Evolutionary conservation across 1,140 invertebrate species (phyloP).

Genomic region (Meloidogyne exigua): DNA sequence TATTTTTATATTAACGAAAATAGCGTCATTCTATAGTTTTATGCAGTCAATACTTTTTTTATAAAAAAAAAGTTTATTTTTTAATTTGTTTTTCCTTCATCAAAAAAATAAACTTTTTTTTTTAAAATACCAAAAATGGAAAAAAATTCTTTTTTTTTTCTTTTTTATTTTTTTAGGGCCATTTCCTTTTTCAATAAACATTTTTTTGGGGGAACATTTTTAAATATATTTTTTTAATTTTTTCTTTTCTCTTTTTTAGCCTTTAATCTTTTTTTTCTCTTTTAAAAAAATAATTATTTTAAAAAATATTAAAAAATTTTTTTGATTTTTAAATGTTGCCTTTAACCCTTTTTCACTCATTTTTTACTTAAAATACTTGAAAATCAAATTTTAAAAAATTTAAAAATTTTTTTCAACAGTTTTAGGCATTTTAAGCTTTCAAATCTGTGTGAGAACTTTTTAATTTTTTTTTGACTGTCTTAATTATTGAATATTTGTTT

Average conservation of each 20-base stretch:
- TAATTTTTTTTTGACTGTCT: background rate
- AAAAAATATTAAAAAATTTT: background rate
- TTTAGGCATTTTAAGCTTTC: too few species aligned
- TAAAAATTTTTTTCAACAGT: too few species aligned
- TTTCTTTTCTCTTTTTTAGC: background rate
- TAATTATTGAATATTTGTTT: background rate
- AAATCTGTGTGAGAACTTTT: too few species aligned
- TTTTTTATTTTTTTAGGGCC: background rate
- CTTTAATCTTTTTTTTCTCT: background rate
- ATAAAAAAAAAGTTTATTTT: background rate
- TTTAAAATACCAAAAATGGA: conserved; percentile 5
- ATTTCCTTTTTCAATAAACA: background rate
- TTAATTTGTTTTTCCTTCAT: too few species aligned
- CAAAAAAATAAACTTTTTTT: conserved; percentile 8
- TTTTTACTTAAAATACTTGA: background rate
- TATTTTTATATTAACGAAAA: too few species aligned
- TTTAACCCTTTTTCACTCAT: background rate
- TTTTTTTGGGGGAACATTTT: too few species aligned
- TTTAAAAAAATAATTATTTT: background rate
- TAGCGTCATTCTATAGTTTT: too few species aligned
- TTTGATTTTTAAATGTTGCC: background rate
- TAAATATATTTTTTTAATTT: too few species aligned
- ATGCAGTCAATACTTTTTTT: background rate
- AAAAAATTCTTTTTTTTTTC: background rate
- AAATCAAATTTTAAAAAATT: too few species aligned